Evolutionary conservation across 2,113 vertebrate species (phyloP).

Genomic region (Pionites leucogaster): DNA sequence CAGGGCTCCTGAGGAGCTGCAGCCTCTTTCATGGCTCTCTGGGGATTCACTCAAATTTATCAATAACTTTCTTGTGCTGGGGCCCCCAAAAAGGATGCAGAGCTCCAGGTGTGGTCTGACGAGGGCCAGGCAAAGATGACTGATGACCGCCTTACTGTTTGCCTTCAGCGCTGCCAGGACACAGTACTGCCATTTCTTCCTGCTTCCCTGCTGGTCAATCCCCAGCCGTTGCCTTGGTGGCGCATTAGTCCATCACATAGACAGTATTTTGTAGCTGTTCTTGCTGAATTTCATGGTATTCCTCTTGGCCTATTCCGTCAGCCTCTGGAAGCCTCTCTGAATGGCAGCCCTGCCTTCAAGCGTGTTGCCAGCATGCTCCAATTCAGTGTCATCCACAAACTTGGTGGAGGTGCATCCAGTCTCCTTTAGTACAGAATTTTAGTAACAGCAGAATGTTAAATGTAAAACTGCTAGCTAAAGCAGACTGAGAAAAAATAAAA

Average conservation of each 20-base stretch:
- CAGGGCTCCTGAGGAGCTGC: neutral
- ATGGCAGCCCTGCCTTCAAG: neutral
- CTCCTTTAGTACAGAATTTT: neutral
- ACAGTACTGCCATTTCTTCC: neutral
- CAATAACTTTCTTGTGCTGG: neutral
- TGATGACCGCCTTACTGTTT: neutral
- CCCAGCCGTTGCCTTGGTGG: neutral
- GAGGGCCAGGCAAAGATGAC: neutral
- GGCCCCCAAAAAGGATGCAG: accelerated
- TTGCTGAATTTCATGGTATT: neutral
- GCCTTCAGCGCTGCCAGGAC: neutral
- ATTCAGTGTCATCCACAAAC: neutral
- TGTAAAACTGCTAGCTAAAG: neutral
- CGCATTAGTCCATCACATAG: too few species aligned
- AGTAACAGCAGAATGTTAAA: neutral
- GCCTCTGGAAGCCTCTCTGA: neutral
- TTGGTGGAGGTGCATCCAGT: neutral
- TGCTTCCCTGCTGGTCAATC: neutral
- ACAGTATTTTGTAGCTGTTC: neutral
- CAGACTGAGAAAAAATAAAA: neutral
- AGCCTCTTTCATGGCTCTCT: neutral
- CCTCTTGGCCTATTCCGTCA: neutral
- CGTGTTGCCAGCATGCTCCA: neutral
- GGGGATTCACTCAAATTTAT: neutral
- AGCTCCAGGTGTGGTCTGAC: neutral